These are phyloP conservation scores for Ceyx melanurus DNA, from an alignment of 2,113 vertebrate genomes.

Conservation along the genomic window DNA sequence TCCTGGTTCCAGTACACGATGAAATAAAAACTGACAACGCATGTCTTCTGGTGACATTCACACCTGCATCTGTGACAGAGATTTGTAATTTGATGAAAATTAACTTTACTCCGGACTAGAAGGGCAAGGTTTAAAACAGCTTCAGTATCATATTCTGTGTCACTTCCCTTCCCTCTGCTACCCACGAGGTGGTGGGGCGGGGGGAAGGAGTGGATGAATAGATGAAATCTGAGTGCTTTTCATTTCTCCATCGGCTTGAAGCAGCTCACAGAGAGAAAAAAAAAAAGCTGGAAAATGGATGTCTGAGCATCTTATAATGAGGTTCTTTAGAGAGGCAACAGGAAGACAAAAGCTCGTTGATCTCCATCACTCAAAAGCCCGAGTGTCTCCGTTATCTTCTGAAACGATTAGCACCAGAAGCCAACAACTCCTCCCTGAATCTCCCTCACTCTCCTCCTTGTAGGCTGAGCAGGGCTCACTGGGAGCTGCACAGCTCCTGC, in stretches of 20 bases:
- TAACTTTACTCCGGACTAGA: conserved; percentile 26
- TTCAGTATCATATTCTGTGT: not conserved
- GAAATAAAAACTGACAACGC: conserved; percentile 55
- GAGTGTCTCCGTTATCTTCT: not conserved
- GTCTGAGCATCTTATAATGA: not conserved
- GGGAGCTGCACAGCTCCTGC: not conserved
- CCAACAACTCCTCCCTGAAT: not conserved
- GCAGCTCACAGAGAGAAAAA: not conserved
- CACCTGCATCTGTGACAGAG: conserved; percentile 32
- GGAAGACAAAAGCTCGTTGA: not conserved
- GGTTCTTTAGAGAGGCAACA: not conserved
- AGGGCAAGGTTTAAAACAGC: not conserved
- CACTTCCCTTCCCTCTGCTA: not conserved
- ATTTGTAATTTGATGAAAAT: conserved; percentile 40
- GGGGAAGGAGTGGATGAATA: not conserved
- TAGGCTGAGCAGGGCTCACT: not conserved
- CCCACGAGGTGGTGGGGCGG: not conserved
- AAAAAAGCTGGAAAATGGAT: not conserved
- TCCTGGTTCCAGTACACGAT: conserved; percentile 13
- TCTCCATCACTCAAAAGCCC: not conserved
- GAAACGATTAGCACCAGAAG: not conserved
- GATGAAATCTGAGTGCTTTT: not conserved
- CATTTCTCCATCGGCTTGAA: not conserved
- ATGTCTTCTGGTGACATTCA: conserved; percentile 41
- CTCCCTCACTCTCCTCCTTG: not conserved